A percentile compares a stretch with the other conserved stretches of the same genome.
These are phyloP conservation scores for Pungitius pungitius DNA, from an alignment of 2,113 vertebrate species.

Conservation along the genomic window DNA sequence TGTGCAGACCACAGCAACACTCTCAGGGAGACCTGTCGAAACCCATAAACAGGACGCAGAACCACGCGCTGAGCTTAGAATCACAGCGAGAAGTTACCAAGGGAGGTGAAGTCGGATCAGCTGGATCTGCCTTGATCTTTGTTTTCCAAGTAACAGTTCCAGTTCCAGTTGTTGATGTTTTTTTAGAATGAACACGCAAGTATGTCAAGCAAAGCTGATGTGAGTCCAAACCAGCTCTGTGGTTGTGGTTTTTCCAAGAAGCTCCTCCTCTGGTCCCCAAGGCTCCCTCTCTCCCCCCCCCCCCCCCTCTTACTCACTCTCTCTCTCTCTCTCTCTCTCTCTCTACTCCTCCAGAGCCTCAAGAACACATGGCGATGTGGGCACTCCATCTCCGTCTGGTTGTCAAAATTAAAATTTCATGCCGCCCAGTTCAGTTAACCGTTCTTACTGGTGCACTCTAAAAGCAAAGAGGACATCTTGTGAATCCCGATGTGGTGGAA, in stretches of 20 bases:
- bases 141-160: neutral
- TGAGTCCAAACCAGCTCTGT: slow-evolving; percentile 66
- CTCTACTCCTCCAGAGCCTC: slow-evolving; percentile 31
- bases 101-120: slow-evolving; percentile 12
- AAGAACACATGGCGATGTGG: slow-evolving; percentile 54
- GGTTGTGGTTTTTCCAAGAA: slow-evolving; percentile 67
- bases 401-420: slow-evolving; percentile 79
- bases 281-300: slow-evolving; percentile 42
- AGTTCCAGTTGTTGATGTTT: slow-evolving; percentile 42
- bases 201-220: slow-evolving; percentile 72
- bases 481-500: slow-evolving; percentile 49
- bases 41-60: slow-evolving; percentile 22
- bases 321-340: slow-evolving; percentile 37
- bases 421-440: slow-evolving; percentile 61
- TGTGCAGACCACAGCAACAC: slow-evolving; percentile 54
- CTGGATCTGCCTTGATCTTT: slow-evolving; percentile 10
- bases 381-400: slow-evolving; percentile 65
- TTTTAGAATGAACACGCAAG: slow-evolving; percentile 51
- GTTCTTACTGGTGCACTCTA: slow-evolving; percentile 58
- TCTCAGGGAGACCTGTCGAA: slow-evolving; percentile 52
- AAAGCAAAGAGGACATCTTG: slow-evolving; percentile 59
- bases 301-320: slow-evolving; percentile 7
- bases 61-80: slow-evolving; percentile 23
- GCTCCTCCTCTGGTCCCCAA: slow-evolving; percentile 69
- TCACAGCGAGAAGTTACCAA: slow-evolving; percentile 1